Evolutionary conservation across 2,113 vertebrate genomes (phyloP).

Genomic region (Tetrax tetrax): DNA sequence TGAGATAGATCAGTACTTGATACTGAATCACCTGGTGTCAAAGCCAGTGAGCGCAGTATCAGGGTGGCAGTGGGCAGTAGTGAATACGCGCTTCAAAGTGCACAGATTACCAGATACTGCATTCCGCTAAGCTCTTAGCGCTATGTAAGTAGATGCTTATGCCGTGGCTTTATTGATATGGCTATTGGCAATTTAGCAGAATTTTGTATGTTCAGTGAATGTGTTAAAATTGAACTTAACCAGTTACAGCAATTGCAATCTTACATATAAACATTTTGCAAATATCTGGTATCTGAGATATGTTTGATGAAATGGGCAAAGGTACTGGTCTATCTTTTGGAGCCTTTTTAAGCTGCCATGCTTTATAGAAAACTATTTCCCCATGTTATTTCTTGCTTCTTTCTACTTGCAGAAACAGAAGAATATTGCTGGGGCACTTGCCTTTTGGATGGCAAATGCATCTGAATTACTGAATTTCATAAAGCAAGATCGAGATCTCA

Average conservation of each 20-base stretch:
- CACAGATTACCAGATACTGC: slow-evolving; percentile 86
- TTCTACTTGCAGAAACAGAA: slow-evolving; percentile 92
- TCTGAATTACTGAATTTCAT: slow-evolving; percentile 98
- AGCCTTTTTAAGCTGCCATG: slow-evolving; percentile 67
- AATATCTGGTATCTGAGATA: slow-evolving; percentile 84
- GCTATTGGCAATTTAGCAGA: neutral
- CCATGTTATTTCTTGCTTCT: slow-evolving; percentile 10
- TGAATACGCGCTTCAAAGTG: slow-evolving; percentile 47
- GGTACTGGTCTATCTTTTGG: slow-evolving; percentile 87
- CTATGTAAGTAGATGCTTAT: neutral
- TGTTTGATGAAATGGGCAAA: slow-evolving; percentile 66
- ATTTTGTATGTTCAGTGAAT: neutral
- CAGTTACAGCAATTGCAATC: neutral
- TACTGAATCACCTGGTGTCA: slow-evolving; percentile 74
- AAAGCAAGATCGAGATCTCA: slow-evolving; percentile 96
- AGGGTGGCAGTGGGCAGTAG: slow-evolving; percentile 74
- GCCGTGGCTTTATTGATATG: neutral
- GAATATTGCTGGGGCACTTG: slow-evolving; percentile 97
- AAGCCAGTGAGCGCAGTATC: slow-evolving; percentile 71
- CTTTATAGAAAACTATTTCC: neutral
- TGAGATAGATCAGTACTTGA: slow-evolving; percentile 83
- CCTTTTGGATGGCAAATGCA: slow-evolving; percentile 99
- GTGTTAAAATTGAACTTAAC: slow-evolving; percentile 4
- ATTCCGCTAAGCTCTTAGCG: slow-evolving; percentile 6
- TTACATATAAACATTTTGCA: slow-evolving; percentile 44